Percentiles rank a stretch among this genome's conserved stretches.
Conservation (phyloP, 2,888 invertebrate species). For the Pemphredon lugubris region DNA sequence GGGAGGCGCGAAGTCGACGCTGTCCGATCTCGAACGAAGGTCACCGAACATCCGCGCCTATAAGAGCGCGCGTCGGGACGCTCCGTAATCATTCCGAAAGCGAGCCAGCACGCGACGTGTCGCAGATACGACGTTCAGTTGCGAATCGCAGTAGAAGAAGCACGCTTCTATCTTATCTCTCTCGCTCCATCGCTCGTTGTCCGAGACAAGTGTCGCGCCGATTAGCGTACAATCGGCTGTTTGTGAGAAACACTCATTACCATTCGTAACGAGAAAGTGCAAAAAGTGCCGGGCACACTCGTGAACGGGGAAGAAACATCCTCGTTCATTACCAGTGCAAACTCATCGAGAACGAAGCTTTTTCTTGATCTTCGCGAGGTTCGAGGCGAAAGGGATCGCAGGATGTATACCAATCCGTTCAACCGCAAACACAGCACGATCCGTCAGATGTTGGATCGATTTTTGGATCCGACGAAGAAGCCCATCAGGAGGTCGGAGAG, state of each 20-base stretch:
- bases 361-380: no score
- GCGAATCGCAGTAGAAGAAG: neutral
- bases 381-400: no score
- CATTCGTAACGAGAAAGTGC: no score
- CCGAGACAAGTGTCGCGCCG: no score
- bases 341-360: no score
- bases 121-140: neutral
- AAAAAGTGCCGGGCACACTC: neutral
- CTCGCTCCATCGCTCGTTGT: no score
- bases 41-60: conserved; percentile 42
- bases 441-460: conserved; percentile 85
- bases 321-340: neutral
- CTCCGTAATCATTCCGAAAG: conserved; percentile 34
- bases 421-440: conserved; percentile 87
- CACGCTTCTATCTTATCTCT: no score
- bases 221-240: no score
- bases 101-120: conserved; percentile 2
- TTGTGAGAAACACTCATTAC: no score
- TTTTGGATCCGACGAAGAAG: conserved; percentile 82
- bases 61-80: conserved; percentile 43
- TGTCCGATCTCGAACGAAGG: conserved; percentile 55
- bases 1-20: conserved; percentile 14
- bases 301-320: neutral
- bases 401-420: conserved; percentile 88
- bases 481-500: conserved; percentile 76